Percentiles rank a stretch among this genome's conserved stretches.
These are phyloP conservation scores for Sphyrna mokarran DNA, from an alignment of 2,113 vertebrate species.

Conservation along the genomic window DNA sequence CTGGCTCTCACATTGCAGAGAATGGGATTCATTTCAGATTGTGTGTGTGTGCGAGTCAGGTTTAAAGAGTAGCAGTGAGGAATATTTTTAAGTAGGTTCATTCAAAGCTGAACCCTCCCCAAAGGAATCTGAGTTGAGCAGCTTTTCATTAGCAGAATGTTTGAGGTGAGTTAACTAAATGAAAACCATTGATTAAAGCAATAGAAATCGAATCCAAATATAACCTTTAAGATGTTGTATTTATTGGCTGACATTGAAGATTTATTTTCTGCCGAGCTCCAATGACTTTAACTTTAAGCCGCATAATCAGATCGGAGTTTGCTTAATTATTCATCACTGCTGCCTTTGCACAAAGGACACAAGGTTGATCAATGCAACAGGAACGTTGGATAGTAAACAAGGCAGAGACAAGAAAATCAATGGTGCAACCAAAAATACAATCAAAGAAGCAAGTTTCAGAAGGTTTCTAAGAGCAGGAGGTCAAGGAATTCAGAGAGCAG, in stretches of 20 bases:
- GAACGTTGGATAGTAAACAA: background rate
- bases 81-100: background rate
- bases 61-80: background rate
- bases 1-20: background rate
- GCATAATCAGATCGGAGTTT: background rate
- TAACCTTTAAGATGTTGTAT: background rate
- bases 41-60: background rate
- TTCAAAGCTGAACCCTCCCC: background rate
- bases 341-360: background rate
- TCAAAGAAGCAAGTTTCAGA: background rate
- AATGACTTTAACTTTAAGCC: background rate
- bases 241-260: background rate
- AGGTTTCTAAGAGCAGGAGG: background rate
- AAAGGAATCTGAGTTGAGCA: background rate
- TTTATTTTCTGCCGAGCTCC: background rate
- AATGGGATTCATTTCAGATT: background rate
- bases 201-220: background rate
- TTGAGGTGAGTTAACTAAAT: background rate
- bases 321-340: background rate
- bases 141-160: background rate
- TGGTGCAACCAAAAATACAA: background rate
- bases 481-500: too few relatives aligned
- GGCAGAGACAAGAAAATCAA: background rate
- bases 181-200: background rate
- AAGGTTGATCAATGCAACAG: background rate